Conservation (phyloP, 2,888 invertebrate genomes). For the Acronicta leporina region DNA sequence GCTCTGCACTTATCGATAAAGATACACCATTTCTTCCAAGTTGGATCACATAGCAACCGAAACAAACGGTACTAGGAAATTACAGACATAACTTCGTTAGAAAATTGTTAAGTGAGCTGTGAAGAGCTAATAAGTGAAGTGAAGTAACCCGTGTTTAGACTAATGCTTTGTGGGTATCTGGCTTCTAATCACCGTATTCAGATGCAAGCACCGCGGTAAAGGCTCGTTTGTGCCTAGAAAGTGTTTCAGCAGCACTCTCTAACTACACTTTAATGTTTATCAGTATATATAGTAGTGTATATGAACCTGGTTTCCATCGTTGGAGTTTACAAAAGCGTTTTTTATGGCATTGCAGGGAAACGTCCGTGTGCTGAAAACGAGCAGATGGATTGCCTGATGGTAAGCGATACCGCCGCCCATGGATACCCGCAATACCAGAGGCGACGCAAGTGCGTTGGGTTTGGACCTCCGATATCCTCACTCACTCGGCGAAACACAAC, state of each 20-base stretch:
- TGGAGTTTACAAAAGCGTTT: constrained; percentile 5
- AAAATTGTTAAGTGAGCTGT: constrained; percentile 40
- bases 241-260: constrained; percentile 62
- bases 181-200: constrained; percentile 42
- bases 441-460: too few relatives aligned
- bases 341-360: too few relatives aligned
- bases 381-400: too few relatives aligned
- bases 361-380: too few relatives aligned
- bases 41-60: constrained; percentile 22
- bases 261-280: constrained; percentile 63
- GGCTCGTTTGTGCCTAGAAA: constrained; percentile 65
- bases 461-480: too few relatives aligned
- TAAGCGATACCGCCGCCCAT: too few relatives aligned
- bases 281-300: constrained; percentile 16
- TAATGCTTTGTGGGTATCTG: constrained; percentile 22
- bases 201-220: constrained; percentile 29
- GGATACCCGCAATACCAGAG: too few relatives aligned
- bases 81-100: constrained; percentile 21
- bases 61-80: constrained; percentile 31
- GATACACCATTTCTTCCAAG: constrained; percentile 8
- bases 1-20: background rate
- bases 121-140: constrained; percentile 45
- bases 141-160: constrained; percentile 40
- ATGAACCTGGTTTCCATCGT: constrained; percentile 12
- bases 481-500: too few relatives aligned